Conservation (phyloP, 1,140 invertebrate genomes). For the Drosophila ohnishii region DNA sequence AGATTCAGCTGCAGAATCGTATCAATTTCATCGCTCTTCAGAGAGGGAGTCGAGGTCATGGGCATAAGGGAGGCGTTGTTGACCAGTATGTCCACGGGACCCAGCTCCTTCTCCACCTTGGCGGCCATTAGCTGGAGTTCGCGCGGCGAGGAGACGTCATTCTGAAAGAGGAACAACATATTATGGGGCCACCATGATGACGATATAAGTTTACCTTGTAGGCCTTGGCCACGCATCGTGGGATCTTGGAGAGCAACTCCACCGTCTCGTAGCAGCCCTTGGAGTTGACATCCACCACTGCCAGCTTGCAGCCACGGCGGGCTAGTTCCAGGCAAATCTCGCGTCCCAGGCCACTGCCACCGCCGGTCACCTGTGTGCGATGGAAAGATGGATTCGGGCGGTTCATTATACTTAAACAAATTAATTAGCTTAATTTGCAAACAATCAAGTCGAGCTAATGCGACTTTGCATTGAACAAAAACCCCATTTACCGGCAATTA, state of each 20-base stretch:
- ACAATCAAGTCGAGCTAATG: conserved; percentile 61
- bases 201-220: conserved; percentile 64
- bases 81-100: conserved; percentile 77
- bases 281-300: conserved; percentile 79
- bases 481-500: conserved; percentile 52
- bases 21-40: conserved; percentile 77
- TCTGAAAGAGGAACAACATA: conserved; percentile 40
- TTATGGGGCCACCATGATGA: background rate
- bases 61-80: conserved; percentile 82
- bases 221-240: conserved; percentile 67
- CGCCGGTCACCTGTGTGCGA: conserved; percentile 72
- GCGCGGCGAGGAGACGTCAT: conserved; percentile 77
- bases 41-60: conserved; percentile 73
- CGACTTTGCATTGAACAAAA: conserved; percentile 49
- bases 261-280: conserved; percentile 79
- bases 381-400: conserved; percentile 10
- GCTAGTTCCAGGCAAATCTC: conserved; percentile 78
- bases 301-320: conserved; percentile 75
- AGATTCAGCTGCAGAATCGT: conserved; percentile 77
- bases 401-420: conserved; percentile 51
- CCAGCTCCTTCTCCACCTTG: conserved; percentile 80
- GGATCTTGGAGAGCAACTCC: conserved; percentile 66
- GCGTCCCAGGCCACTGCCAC: conserved; percentile 78
- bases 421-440: conserved; percentile 78
- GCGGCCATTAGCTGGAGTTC: conserved; percentile 75